Base-by-base conservation (phyloP, 2,113 vertebrate species). In the Todiramphus saurophagus region DNA sequence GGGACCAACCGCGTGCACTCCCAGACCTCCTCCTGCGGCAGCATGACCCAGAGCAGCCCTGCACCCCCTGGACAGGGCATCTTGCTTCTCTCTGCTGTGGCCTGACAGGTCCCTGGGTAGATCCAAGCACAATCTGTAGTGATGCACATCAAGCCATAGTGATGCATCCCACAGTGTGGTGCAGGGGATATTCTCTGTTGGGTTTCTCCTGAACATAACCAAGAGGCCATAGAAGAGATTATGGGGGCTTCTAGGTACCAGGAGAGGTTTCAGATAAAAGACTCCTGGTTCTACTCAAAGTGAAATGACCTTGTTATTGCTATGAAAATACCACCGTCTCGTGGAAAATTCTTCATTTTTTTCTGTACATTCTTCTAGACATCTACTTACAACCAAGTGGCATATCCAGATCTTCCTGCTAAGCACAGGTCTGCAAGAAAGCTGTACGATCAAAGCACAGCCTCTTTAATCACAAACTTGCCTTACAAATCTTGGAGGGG, bases 141-240 rank as follows among this genome's bases (percentile, higher is more conserved):
- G 56, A 76, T 25, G 41, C 41, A 37, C 35, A 35, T 75, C 53
- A 63, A 37, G 33, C 39, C 23, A 31, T 7, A 58, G 51, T 2
- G 46, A 62, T 13, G 2, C 12, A 59, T 67, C 20, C 1, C 3
- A 18, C 19, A 23, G 33, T 2, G 0, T 1, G 2, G 23, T 14
- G 44, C 4, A 3, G 1, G 1, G 37, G 28, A 72, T 58, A 31
- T 13, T 69, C 86, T 63, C 53, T 46, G 12, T 21, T 51, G 31
- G n/a, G 51, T 83, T 87, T 55, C 64, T 91, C 72, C 33, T 75
- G 63, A 83, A 79, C 8, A 10, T 31, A 58, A 35, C 20, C 31
- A 33, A 63, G 19, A 87, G 23, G 23, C 59, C 53, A 19, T 1
- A 51, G 48, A 51, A 76, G 70, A 78, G n/a, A 27, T 53, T 56